Evolutionary conservation across 2,888 invertebrate genomes (phyloP), one percentile per base, ranked within the genome.

Genomic region (Palloptera scutellata): DNA sequence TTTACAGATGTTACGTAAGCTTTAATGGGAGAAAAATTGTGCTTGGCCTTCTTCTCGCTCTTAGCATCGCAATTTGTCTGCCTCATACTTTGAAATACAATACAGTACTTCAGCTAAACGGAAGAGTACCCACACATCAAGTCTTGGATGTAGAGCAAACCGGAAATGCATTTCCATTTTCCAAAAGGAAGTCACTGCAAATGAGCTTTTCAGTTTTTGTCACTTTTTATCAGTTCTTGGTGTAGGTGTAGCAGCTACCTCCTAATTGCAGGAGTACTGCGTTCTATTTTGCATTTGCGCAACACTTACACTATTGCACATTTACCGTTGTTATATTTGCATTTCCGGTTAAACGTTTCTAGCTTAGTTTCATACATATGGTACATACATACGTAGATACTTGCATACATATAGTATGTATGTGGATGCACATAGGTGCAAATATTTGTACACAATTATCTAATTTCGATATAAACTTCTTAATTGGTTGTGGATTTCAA

Each of bases 101-200:
- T n/a, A n/a, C 30, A 6, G 30, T 30, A 30, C 6, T 30, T 30
- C 6, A 30, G 6, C 3, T 30, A 4, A 30, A 30, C 30, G 30
- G 2, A 30, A 6, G 30, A 30, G 30, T 30, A 30, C 30, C 2
- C 6, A 30, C 30, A 30, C 6, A 30, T 30, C 6, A 30, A 4
- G 3, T 30, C 30, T 2, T 30, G 6, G 1, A 15, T 48, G 4
- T 48, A 15, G 13, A 48, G 15, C 15, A 19, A 17, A 17, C 17
- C 60, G 82, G 83, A 83, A 83, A 83, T 83, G 82, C 81, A 80
- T 78, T 82, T 82, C 78, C 81, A 81, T 83, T 78, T 79, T 73
- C 75, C 75, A 74, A 78, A 70, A 81, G 83, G 83, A 83, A 81
- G 79, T 81, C 75, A 74, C 76, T 76, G 74, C 81, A 81, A 83